Evolutionary conservation across 2,888 invertebrate genomes (phyloP), one percentile per base, ranked within the genome.

Genomic region (Tachina lurida): DNA sequence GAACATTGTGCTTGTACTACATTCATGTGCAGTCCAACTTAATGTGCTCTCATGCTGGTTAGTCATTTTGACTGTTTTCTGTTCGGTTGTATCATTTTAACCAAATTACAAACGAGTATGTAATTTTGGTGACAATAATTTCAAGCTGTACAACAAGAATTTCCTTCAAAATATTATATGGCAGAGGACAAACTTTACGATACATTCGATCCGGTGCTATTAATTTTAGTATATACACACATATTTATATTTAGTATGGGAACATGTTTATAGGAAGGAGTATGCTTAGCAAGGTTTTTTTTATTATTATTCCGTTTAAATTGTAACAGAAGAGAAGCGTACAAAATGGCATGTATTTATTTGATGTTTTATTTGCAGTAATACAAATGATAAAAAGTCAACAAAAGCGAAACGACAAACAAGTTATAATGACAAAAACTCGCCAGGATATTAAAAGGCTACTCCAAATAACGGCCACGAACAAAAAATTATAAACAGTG

Each of bases 401-500:
- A 60, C 15, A 54, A 17, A 65, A 58, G 17, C 39, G 9, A 65
- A 58, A 65, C 41, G 10, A 49, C 39, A 47, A 68, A 80, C 65
- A 71, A 82, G 56, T 84, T 74, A 78, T 87, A 87, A 87, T 85
- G 76, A 85, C 76, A 68, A 86, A 82, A 84, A 81, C 78, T 75
- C 76, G 70, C 56, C 77, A 84, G 77, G 83, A 84, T 73, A 87
- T 81, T 87, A 87, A 87, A 87, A 75, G 56, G 73, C 58, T 58
- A 74, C 74, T 71, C 70, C 67, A 79, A 86, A 75, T 67, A 76
- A 67, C 67, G 65, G 47, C 85, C 71, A 86, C 77, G 68, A 0
- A 62, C 58, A 75, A 78, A 78, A 75, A 79, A 54, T 75, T 45
- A 62, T 74, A 68, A 77, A 70, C 73, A 77, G 73, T 65, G 60